Evolutionary conservation across 2,888 invertebrate genomes (phyloP), one percentile per base, ranked within the genome.

Genomic region (Harpalus rufipes): DNA sequence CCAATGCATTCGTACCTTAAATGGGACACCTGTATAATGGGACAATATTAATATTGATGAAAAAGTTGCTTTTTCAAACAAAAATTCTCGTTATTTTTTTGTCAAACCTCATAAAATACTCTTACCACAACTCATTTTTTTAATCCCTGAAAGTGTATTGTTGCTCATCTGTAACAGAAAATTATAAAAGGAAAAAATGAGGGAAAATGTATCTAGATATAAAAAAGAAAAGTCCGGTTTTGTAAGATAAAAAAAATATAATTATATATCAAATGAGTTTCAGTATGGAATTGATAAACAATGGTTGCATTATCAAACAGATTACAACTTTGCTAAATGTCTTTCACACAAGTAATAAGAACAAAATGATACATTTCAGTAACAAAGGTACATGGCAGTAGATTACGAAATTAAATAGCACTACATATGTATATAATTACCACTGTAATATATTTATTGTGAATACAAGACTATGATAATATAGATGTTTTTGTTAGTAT

Each of bases 381-480:
- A 81, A 81, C 68, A 83, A 83, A 59, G 83, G 83, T 83, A 83
- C 83, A 83, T 83, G 83, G 83, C 83, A 83, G 83, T 83, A 83
- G 68, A 76, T 83, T 74, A 74, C 61, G 83, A 83, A 83, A 83
- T 74, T 83, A 74, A 83, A 83, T 59, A 83, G 74, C 61, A 76
- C 72, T 74, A 83, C 59, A 82, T 72, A 82, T 56, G 21, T 58
- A 83, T 74, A 83, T 72, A 72, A 82, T 72, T 68, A 83, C 76
- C 76, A 76, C 61, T 74, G 76, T 59, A 80, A 76, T 76, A 83
- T 83, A 76, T 82, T 65, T 72, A 56, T 51, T 83, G 61, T 76
- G 58, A 83, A 83, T 83, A 83, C 76, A 83, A 83, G 83, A 83
- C 83, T 83, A 83, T 76, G 56, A 41, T 83, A 83, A 59, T 76